Percentiles rank a stretch among this genome's conserved stretches.
phyloP scores from a whole-genome alignment of 2,113 vertebrate species.

The Heliornis fulica region DNA sequence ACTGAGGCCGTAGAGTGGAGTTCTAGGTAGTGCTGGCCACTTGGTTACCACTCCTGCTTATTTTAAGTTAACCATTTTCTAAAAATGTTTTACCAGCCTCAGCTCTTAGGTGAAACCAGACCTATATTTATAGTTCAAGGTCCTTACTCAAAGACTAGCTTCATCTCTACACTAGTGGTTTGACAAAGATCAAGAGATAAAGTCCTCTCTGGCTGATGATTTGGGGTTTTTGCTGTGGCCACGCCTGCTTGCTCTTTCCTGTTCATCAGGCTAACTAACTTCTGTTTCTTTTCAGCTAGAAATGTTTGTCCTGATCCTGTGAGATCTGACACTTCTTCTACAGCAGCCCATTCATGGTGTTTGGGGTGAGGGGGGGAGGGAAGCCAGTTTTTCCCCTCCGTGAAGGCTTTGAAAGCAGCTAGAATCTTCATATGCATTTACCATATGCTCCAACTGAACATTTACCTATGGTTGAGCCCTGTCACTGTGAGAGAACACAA shows the following conservation, averaged over 20 bases:
- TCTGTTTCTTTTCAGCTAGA: not conserved
- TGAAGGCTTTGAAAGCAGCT: not conserved
- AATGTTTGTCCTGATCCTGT: not conserved
- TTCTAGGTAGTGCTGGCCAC: not conserved
- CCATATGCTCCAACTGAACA: not conserved
- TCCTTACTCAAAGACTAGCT: not conserved
- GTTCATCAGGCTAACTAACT: not conserved
- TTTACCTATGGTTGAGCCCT: not conserved
- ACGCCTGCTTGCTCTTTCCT: not conserved
- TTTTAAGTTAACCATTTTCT: not conserved
- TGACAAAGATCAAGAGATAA: conserved; percentile 5
- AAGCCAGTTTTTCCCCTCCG: not conserved
- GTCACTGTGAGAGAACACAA: not conserved
- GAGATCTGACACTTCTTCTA: not conserved
- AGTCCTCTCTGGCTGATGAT: not conserved
- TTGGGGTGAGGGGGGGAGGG: not conserved
- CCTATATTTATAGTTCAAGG: not conserved
- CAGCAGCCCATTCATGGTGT: not conserved
- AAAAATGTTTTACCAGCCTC: not conserved
- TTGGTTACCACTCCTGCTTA: not conserved
- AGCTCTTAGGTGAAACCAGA: not conserved
- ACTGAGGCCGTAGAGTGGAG: accelerated
- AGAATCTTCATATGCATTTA: not conserved
- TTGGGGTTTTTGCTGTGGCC: not conserved
- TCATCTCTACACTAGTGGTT: not conserved